Evolutionary conservation across 2,888 invertebrate species (phyloP), one percentile per base, ranked within the genome.

Genomic region (Drosophila differens): DNA sequence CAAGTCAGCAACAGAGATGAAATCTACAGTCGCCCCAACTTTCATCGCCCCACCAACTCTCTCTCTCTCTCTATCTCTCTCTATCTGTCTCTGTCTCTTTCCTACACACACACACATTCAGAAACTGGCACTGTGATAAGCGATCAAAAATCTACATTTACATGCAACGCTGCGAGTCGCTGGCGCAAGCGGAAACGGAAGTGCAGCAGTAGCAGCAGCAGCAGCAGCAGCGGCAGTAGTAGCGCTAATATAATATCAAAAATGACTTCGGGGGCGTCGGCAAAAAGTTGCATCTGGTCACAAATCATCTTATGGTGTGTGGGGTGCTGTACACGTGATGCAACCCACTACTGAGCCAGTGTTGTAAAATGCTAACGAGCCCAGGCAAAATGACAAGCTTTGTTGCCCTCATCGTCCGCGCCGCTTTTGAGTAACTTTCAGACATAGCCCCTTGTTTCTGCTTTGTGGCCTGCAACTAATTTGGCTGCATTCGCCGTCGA

Each of bases 361-460:
- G 89, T 85, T 85, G 85, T 88, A 86, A 85, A 85, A 85, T 85
- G 85, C 85, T 89, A 85, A 85, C 85, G 86, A 86, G 89, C 82
- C 73, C 74, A 70, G 68, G 66, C 78, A 68, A 78, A 78, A 78
- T 75, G 75, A 83, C 83, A 88, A 83, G 80, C 83, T 80, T 85
- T 85, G 88, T 89, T 84, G 86, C 76, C 68, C 77, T 57, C 70
- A 51, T 55, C 74, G 66, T 70, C 69, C 41, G 54, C 63, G 25
- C 59, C 58, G 73, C 79, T 69, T 47, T 70, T 73, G 74, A 67
- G 41, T 61, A 80, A 79, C 73, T 79, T 81, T 82, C 54, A 64
- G 58, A 35, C 68, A 32, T 22, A 41, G 33, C 35, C 70, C 67
- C 57, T 58, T 66, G 70, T 70, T 72, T 47, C 76, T 74, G 74